Percentiles rank a stretch among this genome's conserved stretches.
These are phyloP conservation scores for Patella depressa DNA, from an alignment of 2,888 invertebrate genomes.

Conservation along the genomic window DNA sequence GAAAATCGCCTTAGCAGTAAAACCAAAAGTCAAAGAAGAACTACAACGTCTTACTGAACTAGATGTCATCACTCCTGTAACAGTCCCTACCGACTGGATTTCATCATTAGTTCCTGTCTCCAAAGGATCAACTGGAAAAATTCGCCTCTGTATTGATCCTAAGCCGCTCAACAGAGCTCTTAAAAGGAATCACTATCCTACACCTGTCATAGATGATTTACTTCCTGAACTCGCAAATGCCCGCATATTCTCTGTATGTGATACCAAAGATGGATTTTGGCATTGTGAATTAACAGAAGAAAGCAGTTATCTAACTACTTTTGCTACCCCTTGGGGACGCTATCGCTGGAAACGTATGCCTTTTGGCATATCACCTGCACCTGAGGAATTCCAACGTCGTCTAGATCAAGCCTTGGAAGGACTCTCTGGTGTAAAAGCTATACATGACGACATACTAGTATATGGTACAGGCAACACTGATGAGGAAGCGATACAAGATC, in stretches of 20 bases:
- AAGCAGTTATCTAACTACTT: conserved; percentile 36
- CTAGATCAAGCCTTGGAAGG: conserved; percentile 24
- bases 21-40: not conserved
- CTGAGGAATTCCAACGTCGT: conserved; percentile 40
- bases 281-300: conserved; percentile 30
- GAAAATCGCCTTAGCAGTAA: not conserved
- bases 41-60: not conserved
- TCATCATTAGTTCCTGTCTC: conserved; percentile 32
- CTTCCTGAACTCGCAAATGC: conserved; percentile 21
- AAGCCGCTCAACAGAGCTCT: conserved; percentile 34
- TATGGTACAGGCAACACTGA: conserved; percentile 31
- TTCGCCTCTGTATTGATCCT: conserved; percentile 35
- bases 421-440: conserved; percentile 24
- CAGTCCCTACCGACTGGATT: conserved; percentile 39
- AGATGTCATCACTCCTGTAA: conserved; percentile 23
- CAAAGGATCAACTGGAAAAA: conserved; percentile 18
- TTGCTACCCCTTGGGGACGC: conserved; percentile 40
- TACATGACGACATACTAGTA: conserved; percentile 33
- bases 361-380: conserved; percentile 39
- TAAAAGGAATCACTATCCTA: conserved; percentile 28
- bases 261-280: conserved; percentile 34
- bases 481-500: conserved; percentile 22
- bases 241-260: conserved; percentile 17
- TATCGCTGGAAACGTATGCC: conserved; percentile 43
- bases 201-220: conserved; percentile 22